phyloP scores from a whole-genome alignment of 1,140 invertebrate genomes.

The Centruroides sculpturatus region DNA sequence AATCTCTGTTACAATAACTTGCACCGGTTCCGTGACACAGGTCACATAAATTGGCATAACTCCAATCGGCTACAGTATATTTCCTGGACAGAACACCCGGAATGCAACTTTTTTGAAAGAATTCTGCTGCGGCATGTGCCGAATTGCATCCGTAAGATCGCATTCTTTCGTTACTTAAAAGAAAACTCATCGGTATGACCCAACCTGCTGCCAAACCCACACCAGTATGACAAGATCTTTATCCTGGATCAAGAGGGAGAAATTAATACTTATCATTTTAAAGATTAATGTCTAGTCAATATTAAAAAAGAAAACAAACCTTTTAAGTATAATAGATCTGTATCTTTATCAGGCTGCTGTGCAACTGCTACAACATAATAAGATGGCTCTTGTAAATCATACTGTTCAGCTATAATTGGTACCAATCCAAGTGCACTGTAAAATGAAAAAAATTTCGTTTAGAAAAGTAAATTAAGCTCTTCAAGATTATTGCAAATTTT shows the following conservation, averaged over 20 bases:
- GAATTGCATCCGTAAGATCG: conserved; percentile 81
- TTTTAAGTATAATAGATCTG: conserved; percentile 74
- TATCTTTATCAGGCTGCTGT: conserved; percentile 68
- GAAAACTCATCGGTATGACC: conserved; percentile 83
- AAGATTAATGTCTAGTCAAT: neutral
- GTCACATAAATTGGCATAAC: conserved; percentile 61
- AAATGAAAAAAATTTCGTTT: no score
- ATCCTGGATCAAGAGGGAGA: conserved; percentile 29
- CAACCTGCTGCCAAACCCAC: conserved; percentile 86
- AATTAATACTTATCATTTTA: no score
- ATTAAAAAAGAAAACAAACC: conserved; percentile 29
- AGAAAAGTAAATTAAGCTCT: no score
- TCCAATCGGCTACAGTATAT: conserved; percentile 33
- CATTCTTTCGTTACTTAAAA: conserved; percentile 87
- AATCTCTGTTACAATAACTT: conserved; percentile 64
- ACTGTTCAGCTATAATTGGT: conserved; percentile 78
- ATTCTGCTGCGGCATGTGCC: conserved; percentile 71
- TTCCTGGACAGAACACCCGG: conserved; percentile 36
- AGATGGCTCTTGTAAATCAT: conserved; percentile 63
- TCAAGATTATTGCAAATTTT: no score
- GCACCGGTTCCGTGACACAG: conserved; percentile 76
- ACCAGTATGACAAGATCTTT: conserved; percentile 81
- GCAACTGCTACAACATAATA: conserved; percentile 92
- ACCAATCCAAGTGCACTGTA: conserved; percentile 39
- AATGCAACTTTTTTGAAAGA: conserved; percentile 53